Conservation (phyloP, 2,888 invertebrate species). For the Leuctra nigra region DNA sequence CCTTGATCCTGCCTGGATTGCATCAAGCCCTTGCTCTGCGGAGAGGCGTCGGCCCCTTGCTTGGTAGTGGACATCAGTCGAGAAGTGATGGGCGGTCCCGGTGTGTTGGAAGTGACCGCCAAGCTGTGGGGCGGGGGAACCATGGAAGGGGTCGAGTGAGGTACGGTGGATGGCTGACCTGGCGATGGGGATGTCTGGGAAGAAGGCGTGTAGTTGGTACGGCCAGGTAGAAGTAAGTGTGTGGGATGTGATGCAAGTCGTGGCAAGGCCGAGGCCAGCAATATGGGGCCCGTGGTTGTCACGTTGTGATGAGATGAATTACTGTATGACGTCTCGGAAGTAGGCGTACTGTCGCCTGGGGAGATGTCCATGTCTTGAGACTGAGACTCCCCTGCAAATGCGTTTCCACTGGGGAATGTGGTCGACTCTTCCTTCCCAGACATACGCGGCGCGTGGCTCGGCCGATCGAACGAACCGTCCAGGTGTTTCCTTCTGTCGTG, state of each 20-base stretch:
- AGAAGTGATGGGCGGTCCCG: slow-evolving; percentile 44
- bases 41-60: slow-evolving; percentile 46
- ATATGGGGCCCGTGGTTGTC: slow-evolving; percentile 48
- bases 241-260: slow-evolving; percentile 51
- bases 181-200: slow-evolving; percentile 22
- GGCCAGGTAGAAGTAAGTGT: slow-evolving; percentile 19
- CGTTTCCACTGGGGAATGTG: background rate
- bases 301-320: slow-evolving; percentile 35
- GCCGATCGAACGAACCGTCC: slow-evolving; percentile 21
- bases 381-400: slow-evolving; percentile 36
- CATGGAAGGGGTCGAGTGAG: slow-evolving; percentile 34
- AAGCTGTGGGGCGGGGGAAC: slow-evolving; percentile 38
- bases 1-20: slow-evolving; percentile 45
- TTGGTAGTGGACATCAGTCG: slow-evolving; percentile 42
- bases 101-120: slow-evolving; percentile 42
- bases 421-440: slow-evolving; percentile 8
- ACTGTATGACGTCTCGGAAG: slow-evolving; percentile 69
- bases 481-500: slow-evolving; percentile 30
- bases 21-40: slow-evolving; percentile 49
- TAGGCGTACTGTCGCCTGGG: slow-evolving; percentile 81
- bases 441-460: background rate
- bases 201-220: slow-evolving; percentile 8
- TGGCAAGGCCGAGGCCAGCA: slow-evolving; percentile 60
- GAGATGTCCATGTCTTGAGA: slow-evolving; percentile 92
- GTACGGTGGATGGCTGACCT: slow-evolving; percentile 31